Evolutionary conservation across 2,797 vertebrate genomes (phyloP).

Genomic region (Discoglossus pictus): DNA sequence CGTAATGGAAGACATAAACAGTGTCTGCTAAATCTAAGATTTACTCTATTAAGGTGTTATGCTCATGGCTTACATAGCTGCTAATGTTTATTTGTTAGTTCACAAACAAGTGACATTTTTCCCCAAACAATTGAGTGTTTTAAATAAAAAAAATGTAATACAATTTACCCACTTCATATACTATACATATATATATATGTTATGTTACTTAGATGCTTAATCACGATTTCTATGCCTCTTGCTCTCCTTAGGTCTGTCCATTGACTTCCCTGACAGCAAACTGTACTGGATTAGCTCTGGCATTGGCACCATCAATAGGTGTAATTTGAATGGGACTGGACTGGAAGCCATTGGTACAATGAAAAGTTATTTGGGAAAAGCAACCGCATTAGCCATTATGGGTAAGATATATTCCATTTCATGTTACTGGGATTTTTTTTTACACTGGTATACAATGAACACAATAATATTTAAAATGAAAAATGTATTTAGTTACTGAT

Average conservation of each 20-base stretch:
- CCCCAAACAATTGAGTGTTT: no score
- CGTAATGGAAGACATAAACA: no score
- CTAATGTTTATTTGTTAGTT: no score
- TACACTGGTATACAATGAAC: no score
- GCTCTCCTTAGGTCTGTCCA: slow-evolving; percentile 82
- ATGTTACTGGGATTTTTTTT: not conserved
- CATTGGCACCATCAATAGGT: slow-evolving; percentile 86
- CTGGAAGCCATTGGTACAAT: slow-evolving; percentile 79
- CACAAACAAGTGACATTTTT: no score
- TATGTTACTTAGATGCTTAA: not conserved
- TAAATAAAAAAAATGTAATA: no score
- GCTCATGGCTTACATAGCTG: no score
- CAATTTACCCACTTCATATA: no score
- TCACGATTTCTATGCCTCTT: not conserved
- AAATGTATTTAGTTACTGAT: no score
- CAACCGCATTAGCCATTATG: slow-evolving; percentile 93
- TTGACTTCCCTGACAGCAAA: slow-evolving; percentile 85
- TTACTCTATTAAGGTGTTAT: no score
- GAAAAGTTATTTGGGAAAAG: slow-evolving; percentile 85
- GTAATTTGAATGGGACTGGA: slow-evolving; percentile 82
- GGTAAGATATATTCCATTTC: slow-evolving; percentile 70
- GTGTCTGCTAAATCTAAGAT: no score
- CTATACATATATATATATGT: not conserved
- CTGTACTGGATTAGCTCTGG: slow-evolving; percentile 97
- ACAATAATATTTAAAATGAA: no score